These are phyloP conservation scores for Haplochromis burtoni DNA, from an alignment of 2,113 vertebrate genomes.

Conservation along the genomic window DNA sequence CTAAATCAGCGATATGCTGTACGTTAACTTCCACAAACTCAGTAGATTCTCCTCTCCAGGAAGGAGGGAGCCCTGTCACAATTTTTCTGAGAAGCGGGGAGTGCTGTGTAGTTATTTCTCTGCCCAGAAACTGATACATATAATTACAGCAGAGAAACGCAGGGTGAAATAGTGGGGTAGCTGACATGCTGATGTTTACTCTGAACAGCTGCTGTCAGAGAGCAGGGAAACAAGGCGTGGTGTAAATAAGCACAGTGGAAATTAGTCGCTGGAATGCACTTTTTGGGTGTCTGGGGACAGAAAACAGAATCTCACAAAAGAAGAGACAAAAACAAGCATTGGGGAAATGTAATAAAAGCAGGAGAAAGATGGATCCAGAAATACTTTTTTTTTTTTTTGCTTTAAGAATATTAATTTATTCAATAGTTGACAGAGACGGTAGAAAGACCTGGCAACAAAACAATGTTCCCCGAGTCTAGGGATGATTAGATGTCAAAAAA, in stretches of 20 bases:
- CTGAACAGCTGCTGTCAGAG: conserved; percentile 44
- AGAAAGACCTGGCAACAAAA: neutral
- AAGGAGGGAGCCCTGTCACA: conserved; percentile 17
- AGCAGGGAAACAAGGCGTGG: conserved; percentile 33
- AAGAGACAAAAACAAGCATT: neutral
- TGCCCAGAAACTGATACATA: conserved; percentile 40
- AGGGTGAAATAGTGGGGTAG: conserved; percentile 31
- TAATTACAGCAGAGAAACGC: conserved; percentile 29
- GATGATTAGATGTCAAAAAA: neutral
- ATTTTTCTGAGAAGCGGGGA: neutral
- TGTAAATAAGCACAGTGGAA: conserved; percentile 19
- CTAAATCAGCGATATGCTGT: neutral
- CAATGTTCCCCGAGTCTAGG: neutral
- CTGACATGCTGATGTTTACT: conserved; percentile 43
- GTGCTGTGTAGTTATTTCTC: conserved; percentile 24
- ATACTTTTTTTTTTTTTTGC: neutral
- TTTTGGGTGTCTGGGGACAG: neutral
- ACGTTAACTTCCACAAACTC: neutral
- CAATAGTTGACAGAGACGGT: neutral
- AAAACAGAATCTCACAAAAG: neutral
- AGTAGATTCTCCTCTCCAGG: neutral
- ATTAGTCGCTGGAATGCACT: neutral
- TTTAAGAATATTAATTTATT: neutral
- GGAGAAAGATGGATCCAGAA: neutral
- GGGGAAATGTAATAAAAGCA: neutral